Evolutionary conservation across 2,888 invertebrate genomes (phyloP).

Genomic region (Xylota sylvarum): DNA sequence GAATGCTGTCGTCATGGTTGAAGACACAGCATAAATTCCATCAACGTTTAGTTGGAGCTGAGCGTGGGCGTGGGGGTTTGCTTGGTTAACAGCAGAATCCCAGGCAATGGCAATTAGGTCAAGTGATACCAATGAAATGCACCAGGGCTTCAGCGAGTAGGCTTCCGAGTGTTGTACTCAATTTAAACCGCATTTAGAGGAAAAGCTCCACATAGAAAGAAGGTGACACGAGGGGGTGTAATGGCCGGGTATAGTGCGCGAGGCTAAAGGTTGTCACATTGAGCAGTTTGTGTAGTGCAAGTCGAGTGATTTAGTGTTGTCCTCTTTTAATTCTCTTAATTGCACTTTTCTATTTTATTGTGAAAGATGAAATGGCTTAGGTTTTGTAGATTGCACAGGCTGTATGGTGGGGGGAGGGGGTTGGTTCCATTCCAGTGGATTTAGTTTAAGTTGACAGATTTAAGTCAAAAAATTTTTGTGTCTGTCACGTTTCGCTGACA

Average conservation of each 20-base stretch:
- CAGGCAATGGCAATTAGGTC: constrained; percentile 74
- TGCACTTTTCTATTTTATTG: constrained; percentile 48
- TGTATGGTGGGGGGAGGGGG: neutral
- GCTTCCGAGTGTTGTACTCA: constrained; percentile 71
- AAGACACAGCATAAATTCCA: constrained; percentile 71
- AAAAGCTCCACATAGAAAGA: constrained; percentile 22
- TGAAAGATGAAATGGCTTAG: constrained; percentile 9
- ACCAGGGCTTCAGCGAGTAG: constrained; percentile 73
- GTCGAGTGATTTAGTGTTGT: constrained; percentile 75
- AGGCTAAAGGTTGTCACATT: constrained; percentile 69
- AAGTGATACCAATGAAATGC: constrained; percentile 77
- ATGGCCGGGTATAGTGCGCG: constrained; percentile 30
- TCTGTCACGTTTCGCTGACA: constrained; percentile 25
- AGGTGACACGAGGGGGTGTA: constrained; percentile 29
- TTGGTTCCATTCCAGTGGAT: constrained; percentile 44
- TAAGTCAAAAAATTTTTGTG: constrained; percentile 38
- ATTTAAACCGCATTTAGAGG: constrained; percentile 72
- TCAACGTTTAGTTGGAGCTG: constrained; percentile 61
- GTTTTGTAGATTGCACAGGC: neutral
- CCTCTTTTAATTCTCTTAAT: constrained; percentile 74
- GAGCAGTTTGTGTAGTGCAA: constrained; percentile 64
- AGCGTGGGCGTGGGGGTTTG: neutral
- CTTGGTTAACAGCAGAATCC: constrained; percentile 30
- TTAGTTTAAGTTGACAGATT: constrained; percentile 46
- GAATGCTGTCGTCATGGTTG: constrained; percentile 62